Base-by-base conservation (phyloP, 2,113 vertebrate species). In the Chaetops frenatus region DNA sequence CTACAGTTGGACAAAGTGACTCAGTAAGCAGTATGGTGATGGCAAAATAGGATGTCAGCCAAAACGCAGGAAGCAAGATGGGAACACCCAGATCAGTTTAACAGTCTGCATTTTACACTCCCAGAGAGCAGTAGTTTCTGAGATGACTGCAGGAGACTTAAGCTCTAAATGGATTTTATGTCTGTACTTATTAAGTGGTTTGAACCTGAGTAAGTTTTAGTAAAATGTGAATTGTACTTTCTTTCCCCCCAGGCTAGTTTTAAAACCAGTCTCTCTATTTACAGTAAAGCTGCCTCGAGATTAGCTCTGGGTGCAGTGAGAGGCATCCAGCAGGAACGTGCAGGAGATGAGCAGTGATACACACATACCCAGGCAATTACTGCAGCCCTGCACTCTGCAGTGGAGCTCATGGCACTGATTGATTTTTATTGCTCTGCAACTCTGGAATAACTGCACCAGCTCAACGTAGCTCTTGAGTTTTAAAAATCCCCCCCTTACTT, bases 31-130 rank as follows among this genome's bases (percentile, higher is more conserved):
- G 69, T 45, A 48, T 53, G 83, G 93, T 84, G 94, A 95, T 92
- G 96, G 94, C 92, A 95, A 81, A 91, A 60, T 95, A 92, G 95
- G 96, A 94, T 94, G 89, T 95, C 83, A 78, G 92, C 96, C 91
- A 94, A 69, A 95, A 86, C 0, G 23, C 95, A 95, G 96, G 95
- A 97, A 97, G 89, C 89, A 71, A 88, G 86, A 92, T 94, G 95
- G 95, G 86, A 97, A 97, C 96, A 95, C 96, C 95, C 94, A 92
- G 92, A 83, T 95, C 92, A 92, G 86, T 81, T 93, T 54, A 74
- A 78, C 91, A 91, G 86, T 60, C 91, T 96, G 77, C 3, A 2
- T 86, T 90, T 81, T 86, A 44, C 19, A 13, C 73, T 86, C 84
- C 79, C 45, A 31, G 44, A 66, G 67, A 92, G 44, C 0, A 0